These are phyloP conservation scores for Trachythela sp. DNA, from an alignment of 64 coral and sea anemone genomes.

Conservation along the genomic window DNA sequence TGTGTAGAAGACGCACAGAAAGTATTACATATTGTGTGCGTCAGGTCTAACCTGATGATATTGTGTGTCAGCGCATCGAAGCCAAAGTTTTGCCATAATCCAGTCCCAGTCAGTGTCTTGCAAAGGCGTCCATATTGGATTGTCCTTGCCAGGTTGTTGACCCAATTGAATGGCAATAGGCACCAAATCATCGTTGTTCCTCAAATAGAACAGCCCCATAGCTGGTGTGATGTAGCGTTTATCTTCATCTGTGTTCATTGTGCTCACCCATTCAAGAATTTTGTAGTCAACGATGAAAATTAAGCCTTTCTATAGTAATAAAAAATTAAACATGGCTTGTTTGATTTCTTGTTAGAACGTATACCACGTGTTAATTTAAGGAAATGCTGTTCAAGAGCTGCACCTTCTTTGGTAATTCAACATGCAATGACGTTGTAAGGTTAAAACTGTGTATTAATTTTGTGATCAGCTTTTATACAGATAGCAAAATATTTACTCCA, in stretches of 20 bases:
- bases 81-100: slow-evolving; percentile 58
- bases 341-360: no score
- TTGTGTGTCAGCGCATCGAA: slow-evolving; percentile 36
- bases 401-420: no score
- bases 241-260: not conserved
- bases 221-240: slow-evolving; percentile 31
- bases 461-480: no score
- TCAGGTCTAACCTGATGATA: slow-evolving; percentile 39
- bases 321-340: no score
- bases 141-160: slow-evolving; percentile 34
- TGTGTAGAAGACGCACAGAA: no score
- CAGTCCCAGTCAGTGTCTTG: slow-evolving; percentile 43
- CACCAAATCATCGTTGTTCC: slow-evolving; percentile 31
- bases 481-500: no score
- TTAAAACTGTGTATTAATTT: no score
- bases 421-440: no score
- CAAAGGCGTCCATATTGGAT: slow-evolving; percentile 42
- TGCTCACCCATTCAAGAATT: slow-evolving; percentile 31
- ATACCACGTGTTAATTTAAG: no score
- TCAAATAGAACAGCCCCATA: slow-evolving; percentile 41
- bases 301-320: slow-evolving; percentile 14
- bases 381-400: no score
- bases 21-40: not conserved
- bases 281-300: slow-evolving; percentile 49
- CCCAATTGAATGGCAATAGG: slow-evolving; percentile 47